phyloP scores from a whole-genome alignment of 2,113 vertebrate genomes.

The Atlantisia rogersi region DNA sequence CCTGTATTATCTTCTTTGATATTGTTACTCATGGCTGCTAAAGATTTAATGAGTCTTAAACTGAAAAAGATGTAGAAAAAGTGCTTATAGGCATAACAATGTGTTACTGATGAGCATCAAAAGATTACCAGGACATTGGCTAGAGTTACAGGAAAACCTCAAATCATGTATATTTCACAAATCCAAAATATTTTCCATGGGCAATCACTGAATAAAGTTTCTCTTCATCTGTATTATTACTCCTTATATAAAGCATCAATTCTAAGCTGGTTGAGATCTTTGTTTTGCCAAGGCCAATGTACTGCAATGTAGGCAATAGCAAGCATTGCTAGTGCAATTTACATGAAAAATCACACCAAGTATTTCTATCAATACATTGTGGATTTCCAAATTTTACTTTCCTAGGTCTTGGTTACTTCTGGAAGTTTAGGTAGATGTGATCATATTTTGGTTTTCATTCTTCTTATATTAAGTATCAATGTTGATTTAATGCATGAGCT shows the following conservation, averaged over 20 bases:
- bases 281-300: not conserved
- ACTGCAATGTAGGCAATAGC: not conserved
- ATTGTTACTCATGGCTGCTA: slow-evolving; percentile 43
- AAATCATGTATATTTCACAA: slow-evolving; percentile 8
- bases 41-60: slow-evolving; percentile 64
- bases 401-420: not conserved
- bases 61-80: slow-evolving; percentile 64
- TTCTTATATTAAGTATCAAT: not conserved
- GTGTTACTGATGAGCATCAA: slow-evolving; percentile 68
- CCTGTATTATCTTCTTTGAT: slow-evolving; percentile 54
- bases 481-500: not conserved
- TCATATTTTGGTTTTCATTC: not conserved
- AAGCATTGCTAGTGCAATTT: not conserved
- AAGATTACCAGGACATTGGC: slow-evolving; percentile 53
- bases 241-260: not conserved
- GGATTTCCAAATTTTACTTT: not conserved
- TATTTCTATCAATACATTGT: not conserved
- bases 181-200: slow-evolving; percentile 49
- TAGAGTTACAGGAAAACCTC: slow-evolving; percentile 60
- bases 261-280: not conserved
- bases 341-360: not conserved
- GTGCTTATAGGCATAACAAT: slow-evolving; percentile 57
- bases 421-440: not conserved
- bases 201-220: not conserved
- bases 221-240: not conserved